Evolutionary conservation across 1,140 invertebrate genomes (phyloP), one percentile per base, ranked within the genome.

Genomic region (Drosophila baimaii): DNA sequence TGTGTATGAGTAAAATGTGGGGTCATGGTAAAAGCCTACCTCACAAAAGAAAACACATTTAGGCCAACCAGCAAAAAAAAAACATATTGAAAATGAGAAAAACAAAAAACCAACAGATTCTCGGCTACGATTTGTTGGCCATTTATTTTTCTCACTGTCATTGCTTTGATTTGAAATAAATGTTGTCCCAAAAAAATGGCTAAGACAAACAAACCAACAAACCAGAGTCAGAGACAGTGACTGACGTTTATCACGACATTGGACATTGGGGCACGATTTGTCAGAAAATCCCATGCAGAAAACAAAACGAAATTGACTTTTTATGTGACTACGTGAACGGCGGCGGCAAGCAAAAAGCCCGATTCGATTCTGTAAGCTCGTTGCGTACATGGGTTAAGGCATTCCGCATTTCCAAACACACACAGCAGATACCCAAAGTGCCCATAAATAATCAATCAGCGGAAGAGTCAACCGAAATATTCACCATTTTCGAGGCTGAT

Each of bases 181-280:
- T 41, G 66, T 13, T 39, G 19, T 15, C 46, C 33, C 12, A 8
- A 46, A 62, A 54, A 33, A 41, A 79, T 61, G 43, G 65, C 47
- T 44, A 62, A 66, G 49, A 35, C 49, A 66, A 64, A 46, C n/a
- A n/a, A n/a, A n/a, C n/a, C n/a, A 59, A 47, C 21, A 25, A 39
- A 23, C 25, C 44, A 58, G 17, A 44, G 31, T 13, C 41, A 61
- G 25, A 46, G 71, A 77, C 47, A 70, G 66, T 85, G 81, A 85
- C 82, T 81, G 81, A 88, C 83, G 76, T 76, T 88, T 86, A 88
- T 88, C 83, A 88, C 70, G 79, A 79, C 73, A 65, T 66, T 43
- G 66, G 65, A 62, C 73, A 76, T 69, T 59, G 61, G 54, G 77
- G 77, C 70, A 86, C 83, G 83, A 86, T 86, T 86, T 86, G 82